phyloP scores from a whole-genome alignment of 2,797 vertebrate species.

The Phrynocephalus forsythii region DNA sequence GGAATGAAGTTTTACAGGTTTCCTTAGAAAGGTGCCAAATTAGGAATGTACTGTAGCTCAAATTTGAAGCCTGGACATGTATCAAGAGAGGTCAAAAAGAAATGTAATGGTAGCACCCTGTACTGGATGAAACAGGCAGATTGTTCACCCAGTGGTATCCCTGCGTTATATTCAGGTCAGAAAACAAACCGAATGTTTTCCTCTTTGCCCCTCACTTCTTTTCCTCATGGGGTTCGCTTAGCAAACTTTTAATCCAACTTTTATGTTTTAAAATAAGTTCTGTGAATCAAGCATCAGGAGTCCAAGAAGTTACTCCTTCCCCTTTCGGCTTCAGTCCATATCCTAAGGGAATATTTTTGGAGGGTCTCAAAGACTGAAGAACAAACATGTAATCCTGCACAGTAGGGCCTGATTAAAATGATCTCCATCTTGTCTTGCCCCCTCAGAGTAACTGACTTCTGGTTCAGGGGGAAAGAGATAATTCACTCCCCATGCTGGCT shows the following conservation, averaged over 20 bases:
- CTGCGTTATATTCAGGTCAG: constrained; percentile 46
- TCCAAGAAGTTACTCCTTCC: constrained; percentile 38
- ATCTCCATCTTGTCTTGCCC: constrained; percentile 43
- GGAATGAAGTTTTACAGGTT: too few species aligned
- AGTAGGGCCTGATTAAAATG: constrained; percentile 45
- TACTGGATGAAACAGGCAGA: constrained; percentile 18
- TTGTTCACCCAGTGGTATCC: constrained; percentile 35
- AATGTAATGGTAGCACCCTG: neutral
- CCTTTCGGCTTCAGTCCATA: constrained; percentile 45
- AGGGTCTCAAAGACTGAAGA: constrained; percentile 43
- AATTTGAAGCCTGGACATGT: neutral
- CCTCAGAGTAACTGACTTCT: constrained; percentile 56
- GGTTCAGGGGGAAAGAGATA: constrained; percentile 41
- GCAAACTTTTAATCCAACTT: neutral
- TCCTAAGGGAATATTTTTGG: constrained; percentile 34
- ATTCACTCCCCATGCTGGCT: constrained; percentile 52
- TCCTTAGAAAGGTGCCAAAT: neutral
- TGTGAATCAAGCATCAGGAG: constrained; percentile 22
- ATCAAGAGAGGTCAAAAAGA: neutral
- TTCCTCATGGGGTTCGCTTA: neutral
- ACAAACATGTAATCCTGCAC: constrained; percentile 39
- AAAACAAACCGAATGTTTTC: constrained; percentile 6
- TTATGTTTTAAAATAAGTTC: constrained; percentile 3
- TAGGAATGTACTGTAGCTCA: neutral
- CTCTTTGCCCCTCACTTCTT: neutral